Percentiles rank a stretch among this genome's conserved stretches.
These are phyloP conservation scores for Paramisgurnus dabryanus DNA, from an alignment of 2,113 vertebrate species.

Conservation along the genomic window DNA sequence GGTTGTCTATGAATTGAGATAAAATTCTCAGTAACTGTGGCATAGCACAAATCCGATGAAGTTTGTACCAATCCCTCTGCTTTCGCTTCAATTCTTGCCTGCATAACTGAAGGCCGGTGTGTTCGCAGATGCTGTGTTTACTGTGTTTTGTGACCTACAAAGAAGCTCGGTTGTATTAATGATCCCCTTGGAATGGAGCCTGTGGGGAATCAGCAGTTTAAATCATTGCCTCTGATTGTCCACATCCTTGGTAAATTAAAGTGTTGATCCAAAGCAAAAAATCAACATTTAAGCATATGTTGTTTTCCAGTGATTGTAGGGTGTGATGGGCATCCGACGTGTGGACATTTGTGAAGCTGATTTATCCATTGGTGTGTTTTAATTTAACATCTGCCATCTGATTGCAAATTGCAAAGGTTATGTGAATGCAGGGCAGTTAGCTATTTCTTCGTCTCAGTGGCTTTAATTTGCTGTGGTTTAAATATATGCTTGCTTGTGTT, in stretches of 20 bases:
- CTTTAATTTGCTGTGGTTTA: background rate
- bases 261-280: conserved; percentile 36
- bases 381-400: background rate
- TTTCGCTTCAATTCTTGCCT: conserved; percentile 43
- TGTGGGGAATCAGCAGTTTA: conserved; percentile 56
- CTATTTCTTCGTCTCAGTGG: background rate
- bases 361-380: background rate
- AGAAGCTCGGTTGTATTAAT: conserved; percentile 67
- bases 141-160: conserved; percentile 50
- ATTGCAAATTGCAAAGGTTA: background rate
- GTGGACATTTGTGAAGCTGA: background rate
- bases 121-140: conserved; percentile 12
- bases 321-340: background rate
- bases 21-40: conserved; percentile 37
- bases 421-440: background rate
- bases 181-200: conserved; percentile 57
- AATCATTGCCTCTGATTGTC: conserved; percentile 45
- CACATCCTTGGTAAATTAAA: conserved; percentile 53
- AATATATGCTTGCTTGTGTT: background rate
- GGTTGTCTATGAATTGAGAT: conserved; percentile 56
- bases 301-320: background rate
- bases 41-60: conserved; percentile 28
- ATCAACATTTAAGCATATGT: conserved; percentile 25
- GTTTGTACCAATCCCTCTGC: conserved; percentile 47
- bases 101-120: conserved; percentile 30